Base-by-base conservation (phyloP, 2,113 vertebrate genomes). In the Labeo rohita region DNA sequence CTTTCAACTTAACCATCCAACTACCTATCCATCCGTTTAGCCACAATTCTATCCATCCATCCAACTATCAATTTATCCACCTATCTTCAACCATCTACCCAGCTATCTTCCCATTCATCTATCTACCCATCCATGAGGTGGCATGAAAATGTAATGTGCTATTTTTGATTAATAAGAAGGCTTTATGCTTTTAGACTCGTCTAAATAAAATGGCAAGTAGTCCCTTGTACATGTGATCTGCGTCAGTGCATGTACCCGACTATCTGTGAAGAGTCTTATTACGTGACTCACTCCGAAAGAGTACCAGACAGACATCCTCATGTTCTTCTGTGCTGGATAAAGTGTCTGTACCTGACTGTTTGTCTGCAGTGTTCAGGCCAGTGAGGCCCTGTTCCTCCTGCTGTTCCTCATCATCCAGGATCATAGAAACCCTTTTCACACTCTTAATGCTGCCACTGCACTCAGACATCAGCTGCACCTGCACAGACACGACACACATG, bases 291-390 rank as follows among this genome's bases (percentile, higher is more conserved):
- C 78, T 28, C 39, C 45, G 39, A 5, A 63, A 10, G 3, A 56
- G 28, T 43, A 59, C 54, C 9, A 5, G 34, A 80, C 36, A 43
- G 36, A 47, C n/a, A 34, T 81, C 39, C 43, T 81, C 13, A n/a
- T 78, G 7, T 21, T 2, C 6, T 15, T 23, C 23, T 47, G 75
- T 11, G 23, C 39, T 70, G 52, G 77, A 15, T 10, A 15, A 54
- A 21, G 56, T 8, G 13, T 23, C 21, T 50, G 36, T 95, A 98
- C 98, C 97, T 91, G 96, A 72, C 83, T 95, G 96, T 65, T 95
- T 94, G 84, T 95, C 95, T 1, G 89, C 65, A 68, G 89, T 10
- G 0, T 79, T 84, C 49, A 95, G 89, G 8, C 91, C 93, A 1
- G 87, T 93, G 84, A 95, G 92, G 2, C 95, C 94, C 8, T 94